Base-by-base conservation (phyloP, 2,888 invertebrate species). In the Dryobota labecula region DNA sequence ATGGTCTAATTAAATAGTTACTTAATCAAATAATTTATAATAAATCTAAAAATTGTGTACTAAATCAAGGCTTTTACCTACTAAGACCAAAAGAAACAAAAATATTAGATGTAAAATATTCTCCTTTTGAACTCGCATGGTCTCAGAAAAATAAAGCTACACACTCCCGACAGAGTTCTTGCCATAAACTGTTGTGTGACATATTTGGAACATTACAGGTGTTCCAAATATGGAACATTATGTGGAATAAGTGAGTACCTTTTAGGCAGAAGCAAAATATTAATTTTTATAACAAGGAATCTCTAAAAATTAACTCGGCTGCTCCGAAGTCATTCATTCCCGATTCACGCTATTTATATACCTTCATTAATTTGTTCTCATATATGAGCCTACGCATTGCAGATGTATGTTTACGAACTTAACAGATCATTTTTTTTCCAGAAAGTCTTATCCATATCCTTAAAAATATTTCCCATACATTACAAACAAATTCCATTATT, bases 401-500 rank as follows among this genome's bases (percentile, higher is more conserved):
- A 58, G 11, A 18, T 7, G 8, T 27, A 43, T 51, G 7, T 27
- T 15, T 51, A 24, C 2, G 11, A 24, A 58, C 2, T 3, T 7
- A 27, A 27, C 57, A 27, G 20, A 27, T 13, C 13, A 4, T 4
- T 13, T 2, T 60, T 41, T 27, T 27, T 20, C 30, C 8, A 30
- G 8, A 9, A 30, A 30, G 15, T 60, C 27, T 15, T n/a, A 27
- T n/a, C n/a, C n/a, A n/a, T n/a, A n/a, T n/a, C n/a, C n/a, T n/a
- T n/a, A 57, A 64, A 53, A 67, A 41, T 33, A 47, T 58, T 49
- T 38, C 43, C 11, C 41, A 70, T 47, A 60, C n/a, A 60, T 7
- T 38, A 24, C 24, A 70, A 71, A 65, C 24, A 68, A 73, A 63
- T 43, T 20, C 36, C 62, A 54, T 65, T 76, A 64, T 72, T 65